Base-by-base conservation (phyloP, 2,888 invertebrate species). In the Notodonta ziczac region DNA sequence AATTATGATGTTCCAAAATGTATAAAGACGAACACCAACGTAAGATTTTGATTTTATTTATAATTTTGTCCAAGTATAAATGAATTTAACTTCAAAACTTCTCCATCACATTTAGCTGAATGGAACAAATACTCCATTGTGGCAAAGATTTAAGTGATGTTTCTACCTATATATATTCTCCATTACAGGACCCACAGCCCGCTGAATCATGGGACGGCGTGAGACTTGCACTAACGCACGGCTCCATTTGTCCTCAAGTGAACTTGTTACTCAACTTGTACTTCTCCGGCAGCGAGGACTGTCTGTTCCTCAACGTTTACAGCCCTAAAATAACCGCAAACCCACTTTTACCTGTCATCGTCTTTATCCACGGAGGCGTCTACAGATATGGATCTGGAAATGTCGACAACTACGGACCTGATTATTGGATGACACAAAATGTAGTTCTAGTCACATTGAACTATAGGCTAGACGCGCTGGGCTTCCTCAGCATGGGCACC, bases 371-470 rank as follows among this genome's bases (percentile, higher is more conserved):
- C 48, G 85, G 83, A 46, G 85, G 83, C 0, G 74, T 69, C 0
- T 84, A 78, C 55, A 58, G 73, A n/a, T 67, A 74, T 5, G 84
- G 84, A 8, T 72, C 76, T 4, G 85, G 81, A 9, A 50, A 54
- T 7, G 51, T 39, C 5, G 54, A 61, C 6, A 10, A 50, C 13
- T 58, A 60, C 46, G 63, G 59, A 32, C 66, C 66, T 32, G 66
- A 66, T 56, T 61, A 44, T 39, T 8, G 55, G 2, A 54, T 59
- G 5, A 58, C 70, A 56, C 14, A 82, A 52, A 76, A 73, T 39
- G 72, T 83, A 2, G 70, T 85, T n/a, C 60, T 83, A 0, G 82
- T 85, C 0, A 82, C 84, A 5, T 53, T 83, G 7, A 85, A 85
- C 63, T 84, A 84, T 57, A 75, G 85, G 54, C 66, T 85, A 9